Percentiles rank a stretch among this genome's conserved stretches.
Conservation (phyloP, 2,113 vertebrate genomes). For the Calidris pygmaea region DNA sequence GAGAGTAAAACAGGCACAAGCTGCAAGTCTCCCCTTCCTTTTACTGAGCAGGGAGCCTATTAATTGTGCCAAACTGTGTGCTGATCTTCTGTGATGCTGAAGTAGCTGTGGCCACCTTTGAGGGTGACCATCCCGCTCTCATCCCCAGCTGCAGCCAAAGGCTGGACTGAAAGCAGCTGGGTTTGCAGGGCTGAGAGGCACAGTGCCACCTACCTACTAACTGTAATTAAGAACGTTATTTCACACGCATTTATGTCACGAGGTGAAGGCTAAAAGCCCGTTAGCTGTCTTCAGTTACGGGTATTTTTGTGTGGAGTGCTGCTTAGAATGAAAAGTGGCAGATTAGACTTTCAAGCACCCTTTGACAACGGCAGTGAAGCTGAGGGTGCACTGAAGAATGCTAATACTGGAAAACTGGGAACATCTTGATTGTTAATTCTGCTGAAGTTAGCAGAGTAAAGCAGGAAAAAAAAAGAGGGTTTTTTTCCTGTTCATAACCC, state of each 20-base stretch:
- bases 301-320: slow-evolving; percentile 39
- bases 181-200: not conserved
- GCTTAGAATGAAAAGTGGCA: slow-evolving; percentile 30
- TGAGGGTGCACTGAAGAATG: not conserved
- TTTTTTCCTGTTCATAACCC: not conserved
- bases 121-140: not conserved
- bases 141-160: not conserved
- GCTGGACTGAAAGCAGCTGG: not conserved
- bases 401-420: slow-evolving; percentile 19
- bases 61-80: not conserved
- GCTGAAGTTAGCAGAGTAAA: slow-evolving; percentile 23
- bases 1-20: not conserved
- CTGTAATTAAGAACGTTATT: not conserved
- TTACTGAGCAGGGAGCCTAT: not conserved
- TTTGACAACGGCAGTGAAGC: not conserved
- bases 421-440: slow-evolving; percentile 36
- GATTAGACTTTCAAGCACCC: slow-evolving; percentile 26
- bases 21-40: not conserved
- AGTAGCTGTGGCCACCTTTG: not conserved
- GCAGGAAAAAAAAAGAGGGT: accelerated
- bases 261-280: slow-evolving; percentile 1
- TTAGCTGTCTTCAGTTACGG: not conserved
- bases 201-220: not conserved
- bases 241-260: not conserved
- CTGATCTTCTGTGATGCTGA: not conserved